These are phyloP conservation scores for Lanistes nyassanus DNA, from an alignment of 1,140 invertebrate genomes.

Conservation along the genomic window DNA sequence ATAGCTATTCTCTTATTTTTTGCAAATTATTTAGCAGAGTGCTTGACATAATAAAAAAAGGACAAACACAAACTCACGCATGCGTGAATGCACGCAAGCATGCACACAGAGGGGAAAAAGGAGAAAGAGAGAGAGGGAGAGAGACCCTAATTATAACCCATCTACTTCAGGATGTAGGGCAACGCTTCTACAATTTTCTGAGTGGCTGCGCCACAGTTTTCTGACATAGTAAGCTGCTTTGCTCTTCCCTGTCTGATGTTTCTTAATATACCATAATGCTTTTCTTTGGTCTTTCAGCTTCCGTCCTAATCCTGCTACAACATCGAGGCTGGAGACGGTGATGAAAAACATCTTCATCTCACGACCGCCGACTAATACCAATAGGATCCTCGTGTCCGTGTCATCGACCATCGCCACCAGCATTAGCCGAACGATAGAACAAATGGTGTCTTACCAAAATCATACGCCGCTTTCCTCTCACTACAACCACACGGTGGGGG, in stretches of 20 bases:
- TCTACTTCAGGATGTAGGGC: neutral
- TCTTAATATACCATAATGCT: neutral
- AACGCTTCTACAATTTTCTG: neutral
- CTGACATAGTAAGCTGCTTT: neutral
- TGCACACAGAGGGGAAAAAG: neutral
- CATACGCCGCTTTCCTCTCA: neutral
- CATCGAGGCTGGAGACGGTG: too few relatives aligned
- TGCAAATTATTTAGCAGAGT: neutral
- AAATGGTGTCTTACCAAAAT: neutral
- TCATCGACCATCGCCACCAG: neutral
- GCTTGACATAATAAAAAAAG: neutral
- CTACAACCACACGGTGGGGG: neutral
- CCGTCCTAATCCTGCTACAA: too few relatives aligned
- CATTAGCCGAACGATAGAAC: neutral
- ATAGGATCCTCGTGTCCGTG: neutral
- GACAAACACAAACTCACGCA: constrained; percentile 5
- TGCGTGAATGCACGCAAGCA: neutral
- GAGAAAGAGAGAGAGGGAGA: neutral
- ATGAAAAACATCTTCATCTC: too few relatives aligned
- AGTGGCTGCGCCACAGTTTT: neutral
- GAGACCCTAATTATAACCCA: neutral
- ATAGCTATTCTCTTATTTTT: neutral
- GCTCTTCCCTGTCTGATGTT: neutral
- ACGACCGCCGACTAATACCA: too few relatives aligned
- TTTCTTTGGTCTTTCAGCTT: too few relatives aligned